Base-by-base conservation (phyloP, 2,888 invertebrate genomes). In the Lasius fuliginosus region DNA sequence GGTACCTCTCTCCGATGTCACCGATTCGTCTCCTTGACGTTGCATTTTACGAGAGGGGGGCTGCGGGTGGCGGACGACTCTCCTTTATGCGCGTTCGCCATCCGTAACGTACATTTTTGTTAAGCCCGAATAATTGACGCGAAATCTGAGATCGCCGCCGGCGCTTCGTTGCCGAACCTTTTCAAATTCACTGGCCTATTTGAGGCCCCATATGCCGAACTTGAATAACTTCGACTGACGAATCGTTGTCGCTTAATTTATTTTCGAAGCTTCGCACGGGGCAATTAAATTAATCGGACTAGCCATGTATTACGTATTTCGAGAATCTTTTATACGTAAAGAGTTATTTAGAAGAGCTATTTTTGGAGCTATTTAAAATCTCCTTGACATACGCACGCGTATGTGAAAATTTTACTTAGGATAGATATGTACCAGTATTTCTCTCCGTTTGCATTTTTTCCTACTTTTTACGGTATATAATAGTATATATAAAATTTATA, bases 121-220 rank as follows among this genome's bases (percentile, higher is more conserved):
- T 85, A 89, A 90, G 85, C 82, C 53, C 82, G 84, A 86, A 89
- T 90, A 89, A 90, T 90, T 89, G 88, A 84, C 86, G 84, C 85
- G 89, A 90, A 90, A 90, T 86, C 81, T 76, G 90, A 90, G 89
- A 88, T 87, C 69, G 89, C 89, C 90, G 74, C 81, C 85, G 90
- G 90, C 89, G 82, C 79, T 86, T 86, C 83, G 84, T 84, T 71
- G 64, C 40, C 65, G 49, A 73, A 82, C 69, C 89, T 85, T 90
- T 90, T 90, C 88, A 87, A 60, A 84, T 68, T 60, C 90, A 83
- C 67, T 87, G 87, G 85, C 85, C 87, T 83, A 85, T 88, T 84
- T 77, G 60, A 56, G 64, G 67, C 90, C 89, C 90, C 90, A 89
- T 90, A 90, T 89, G 90, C 83, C 69, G 75, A 40, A 67, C 82